A percentile compares a stretch with the other conserved stretches of the same genome.
Conservation (phyloP, 2,797 vertebrate genomes). For the Lepilemur ruficaudatus region DNA sequence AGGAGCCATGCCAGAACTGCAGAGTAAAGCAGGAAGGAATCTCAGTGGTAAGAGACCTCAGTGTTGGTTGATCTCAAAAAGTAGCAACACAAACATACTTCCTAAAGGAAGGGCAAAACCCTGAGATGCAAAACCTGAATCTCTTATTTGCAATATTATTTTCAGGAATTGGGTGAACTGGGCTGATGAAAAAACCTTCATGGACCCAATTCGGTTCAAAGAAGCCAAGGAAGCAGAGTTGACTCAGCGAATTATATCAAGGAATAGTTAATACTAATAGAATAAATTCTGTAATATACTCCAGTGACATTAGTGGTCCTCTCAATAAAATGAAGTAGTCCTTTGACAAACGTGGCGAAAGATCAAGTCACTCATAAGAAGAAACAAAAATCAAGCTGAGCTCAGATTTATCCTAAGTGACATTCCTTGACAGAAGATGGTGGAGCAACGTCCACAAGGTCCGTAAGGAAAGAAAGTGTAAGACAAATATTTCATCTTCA, state of each 20-base stretch:
- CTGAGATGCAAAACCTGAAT: neutral
- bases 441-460: neutral
- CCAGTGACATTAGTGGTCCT: neutral
- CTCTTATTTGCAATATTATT: neutral
- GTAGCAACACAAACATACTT: neutral
- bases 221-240: neutral
- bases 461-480: neutral
- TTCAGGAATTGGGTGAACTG: neutral
- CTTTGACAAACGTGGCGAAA: neutral
- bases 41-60: neutral
- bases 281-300: neutral
- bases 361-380: neutral
- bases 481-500: neutral
- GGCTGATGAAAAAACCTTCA: neutral
- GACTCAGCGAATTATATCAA: neutral
- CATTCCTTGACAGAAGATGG: neutral
- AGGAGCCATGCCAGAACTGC: neutral
- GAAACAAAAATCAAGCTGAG: neutral
- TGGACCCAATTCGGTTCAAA: neutral
- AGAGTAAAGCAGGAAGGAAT: neutral
- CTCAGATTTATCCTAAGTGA: neutral
- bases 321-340: neutral
- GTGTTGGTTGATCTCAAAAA: neutral
- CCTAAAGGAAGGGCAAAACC: neutral
- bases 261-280: neutral